A percentile compares a stretch with the other conserved stretches of the same genome.
Conservation (phyloP, 2,113 vertebrate genomes). For the Etia nguti region DNA sequence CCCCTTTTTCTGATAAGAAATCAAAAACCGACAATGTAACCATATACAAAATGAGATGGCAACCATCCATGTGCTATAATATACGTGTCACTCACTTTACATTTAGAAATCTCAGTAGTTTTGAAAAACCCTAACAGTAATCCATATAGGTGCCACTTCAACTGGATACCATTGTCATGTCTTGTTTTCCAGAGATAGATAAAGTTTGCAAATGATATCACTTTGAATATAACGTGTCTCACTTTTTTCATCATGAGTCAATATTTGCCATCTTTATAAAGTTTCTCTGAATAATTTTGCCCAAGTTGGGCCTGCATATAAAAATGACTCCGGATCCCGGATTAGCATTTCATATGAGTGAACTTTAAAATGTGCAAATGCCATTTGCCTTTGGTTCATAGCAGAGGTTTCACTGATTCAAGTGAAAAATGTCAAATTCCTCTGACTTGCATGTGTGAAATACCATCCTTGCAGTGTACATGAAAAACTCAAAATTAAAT, state of each 20-base stretch:
- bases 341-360: constrained; percentile 31
- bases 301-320: neutral
- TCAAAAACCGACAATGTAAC: neutral
- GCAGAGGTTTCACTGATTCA: neutral
- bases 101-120: neutral
- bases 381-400: constrained; percentile 12
- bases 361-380: constrained; percentile 23
- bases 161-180: neutral
- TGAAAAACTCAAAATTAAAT: constrained; percentile 1
- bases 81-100: neutral
- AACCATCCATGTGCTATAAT: neutral
- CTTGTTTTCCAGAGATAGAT: neutral
- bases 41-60: neutral
- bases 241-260: neutral
- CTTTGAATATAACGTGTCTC: neutral
- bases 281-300: neutral
- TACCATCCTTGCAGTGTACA: neutral
- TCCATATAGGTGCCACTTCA: neutral
- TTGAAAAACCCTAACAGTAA: neutral
- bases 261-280: constrained; percentile 7
- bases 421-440: neutral
- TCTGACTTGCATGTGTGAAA: neutral
- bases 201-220: neutral
- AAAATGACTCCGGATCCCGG: constrained; percentile 4
- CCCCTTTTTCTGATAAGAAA: neutral